These are phyloP conservation scores for Brotula barbata DNA, from an alignment of 2,797 vertebrate species.

Conservation along the genomic window DNA sequence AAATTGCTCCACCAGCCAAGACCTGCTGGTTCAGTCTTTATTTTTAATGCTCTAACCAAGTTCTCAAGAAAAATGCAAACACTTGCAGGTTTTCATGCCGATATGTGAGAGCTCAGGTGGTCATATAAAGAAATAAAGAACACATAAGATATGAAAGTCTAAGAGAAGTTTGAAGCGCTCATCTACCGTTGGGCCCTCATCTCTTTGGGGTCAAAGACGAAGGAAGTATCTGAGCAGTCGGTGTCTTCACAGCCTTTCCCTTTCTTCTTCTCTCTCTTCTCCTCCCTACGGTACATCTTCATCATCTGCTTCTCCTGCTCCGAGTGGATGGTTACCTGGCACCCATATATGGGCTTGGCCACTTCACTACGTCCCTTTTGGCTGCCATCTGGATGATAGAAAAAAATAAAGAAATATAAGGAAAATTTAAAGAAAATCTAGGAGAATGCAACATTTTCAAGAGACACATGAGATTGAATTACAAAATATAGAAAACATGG, in stretches of 20 bases:
- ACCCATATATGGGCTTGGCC: slow-evolving; percentile 84
- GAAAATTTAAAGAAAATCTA: no score
- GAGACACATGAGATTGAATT: background rate
- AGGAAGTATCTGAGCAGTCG: slow-evolving; percentile 79
- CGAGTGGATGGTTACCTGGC: slow-evolving; percentile 96
- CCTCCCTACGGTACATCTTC: slow-evolving; percentile 91
- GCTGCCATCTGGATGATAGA: slow-evolving; percentile 76
- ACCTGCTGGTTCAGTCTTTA: slow-evolving; percentile 12
- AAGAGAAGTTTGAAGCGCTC: slow-evolving; percentile 1
- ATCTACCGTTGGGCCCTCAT: slow-evolving; percentile 89
- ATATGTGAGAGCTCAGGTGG: slow-evolving; percentile 16
- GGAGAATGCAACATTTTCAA: background rate
- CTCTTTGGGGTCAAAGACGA: slow-evolving; percentile 90
- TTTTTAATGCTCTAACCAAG: slow-evolving; percentile 42
- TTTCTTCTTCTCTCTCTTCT: slow-evolving; percentile 88
- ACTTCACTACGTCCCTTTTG: slow-evolving; percentile 81
- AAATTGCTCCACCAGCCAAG: slow-evolving; percentile 47
- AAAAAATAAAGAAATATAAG: no score
- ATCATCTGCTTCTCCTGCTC: slow-evolving; percentile 94
- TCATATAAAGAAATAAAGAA: slow-evolving; percentile 18
- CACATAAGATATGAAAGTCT: background rate
- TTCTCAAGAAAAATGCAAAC: slow-evolving; percentile 57
- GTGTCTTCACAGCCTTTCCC: slow-evolving; percentile 88
- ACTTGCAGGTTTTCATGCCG: slow-evolving; percentile 37
- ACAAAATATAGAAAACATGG: no score